Base-by-base conservation (phyloP, 2,113 vertebrate species). In the Neotoma lepida region DNA sequence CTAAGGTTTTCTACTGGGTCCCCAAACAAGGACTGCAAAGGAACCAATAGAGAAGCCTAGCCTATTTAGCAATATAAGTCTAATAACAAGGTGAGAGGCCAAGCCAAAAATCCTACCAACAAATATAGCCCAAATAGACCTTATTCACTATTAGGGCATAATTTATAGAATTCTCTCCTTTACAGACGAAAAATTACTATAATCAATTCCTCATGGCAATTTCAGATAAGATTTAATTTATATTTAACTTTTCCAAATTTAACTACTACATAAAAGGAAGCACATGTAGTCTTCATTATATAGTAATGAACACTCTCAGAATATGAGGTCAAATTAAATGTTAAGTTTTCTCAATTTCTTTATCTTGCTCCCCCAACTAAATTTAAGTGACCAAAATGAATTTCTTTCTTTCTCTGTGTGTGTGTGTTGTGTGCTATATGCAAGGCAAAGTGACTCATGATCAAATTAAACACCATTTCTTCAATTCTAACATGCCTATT, bases 311-410 rank as follows among this genome's bases (percentile, higher is more conserved):
- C 35, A 18, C 26, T 86, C 35, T 89, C 49, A 94, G 74, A 94
- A 93, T 33, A 86, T 66, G 13, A 96, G 54, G 71, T 81, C 74
- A 91, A 90, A 68, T 81, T 61, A 94, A 93, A 85, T 77, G 78
- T 82, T 33, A 84, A 90, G 54, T 86, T 89, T 63, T 95, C 90
- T 77, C 39, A 56, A 80, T 73, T 49, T 94, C 39, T 94, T 78
- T 78, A 80, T 66, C 17, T 44, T 15, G 58, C 10, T 39, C 17
- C 3, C 12, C 9, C 39, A 63, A 74, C 9, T 70, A 89, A 95
- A 94, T 90, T 91, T 84, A 95, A 92, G 84, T 63, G 41, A 84
- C 33, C 74, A 86, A 95, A 94, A 46, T 89, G 35, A 93, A 85
- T 88, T 95, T 97, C 73, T 76, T 74, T 86, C 17, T 26, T 82